Percentiles rank a stretch among this genome's conserved stretches.
Conservation (phyloP, 1,140 invertebrate genomes). For the Papilio aristodemus region DNA sequence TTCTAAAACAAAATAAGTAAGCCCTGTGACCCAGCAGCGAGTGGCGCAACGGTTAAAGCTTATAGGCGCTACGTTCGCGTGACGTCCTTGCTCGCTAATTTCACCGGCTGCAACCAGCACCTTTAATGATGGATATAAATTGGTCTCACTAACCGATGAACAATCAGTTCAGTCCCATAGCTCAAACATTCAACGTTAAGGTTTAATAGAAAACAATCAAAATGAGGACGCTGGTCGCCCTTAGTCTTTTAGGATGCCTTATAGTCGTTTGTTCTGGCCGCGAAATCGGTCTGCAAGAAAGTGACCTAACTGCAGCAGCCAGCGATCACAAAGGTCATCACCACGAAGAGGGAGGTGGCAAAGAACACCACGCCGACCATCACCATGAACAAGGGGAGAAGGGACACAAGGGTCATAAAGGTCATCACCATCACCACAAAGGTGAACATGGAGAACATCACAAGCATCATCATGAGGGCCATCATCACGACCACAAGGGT, state of each 20-base stretch:
- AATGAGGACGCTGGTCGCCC: conserved; percentile 73
- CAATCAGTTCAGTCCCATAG: conserved; percentile 63
- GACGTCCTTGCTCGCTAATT: conserved; percentile 74
- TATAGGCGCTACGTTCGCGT: conserved; percentile 64
- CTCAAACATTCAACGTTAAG: conserved; percentile 60
- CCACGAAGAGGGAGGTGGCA: conserved; percentile 80
- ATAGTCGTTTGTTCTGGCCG: conserved; percentile 55
- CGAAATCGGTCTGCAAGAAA: conserved; percentile 55
- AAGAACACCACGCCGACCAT: conserved; percentile 80
- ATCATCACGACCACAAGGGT: conserved; percentile 83
- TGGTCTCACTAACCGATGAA: conserved; percentile 51
- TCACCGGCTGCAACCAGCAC: conserved; percentile 69
- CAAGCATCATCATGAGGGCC: conserved; percentile 84
- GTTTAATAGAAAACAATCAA: conserved; percentile 38
- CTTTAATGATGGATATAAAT: conserved; percentile 76
- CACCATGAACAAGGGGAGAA: conserved; percentile 81
- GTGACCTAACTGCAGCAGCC: conserved; percentile 75
- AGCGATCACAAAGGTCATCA: conserved; percentile 74
- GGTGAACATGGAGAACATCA: conserved; percentile 85
- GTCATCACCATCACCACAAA: conserved; percentile 83
- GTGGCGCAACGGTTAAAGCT: conserved; percentile 61
- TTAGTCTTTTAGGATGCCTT: conserved; percentile 59
- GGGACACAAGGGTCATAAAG: conserved; percentile 81
- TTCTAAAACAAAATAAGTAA: conserved; percentile 23
- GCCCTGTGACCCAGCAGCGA: conserved; percentile 11